Evolutionary conservation across 2,113 vertebrate genomes (phyloP).

Genomic region (pig (Sus scrofa)): T2T-Sscrofa CM000820.6:108133001-108133500

Average conservation of each 20-base stretch:
- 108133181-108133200: neutral
- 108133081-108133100: neutral
- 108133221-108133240: neutral
- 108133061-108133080: neutral
- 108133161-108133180: neutral
- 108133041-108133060: neutral
- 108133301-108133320: neutral
- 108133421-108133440: neutral
- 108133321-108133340: neutral
- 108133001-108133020: neutral
- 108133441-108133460: slow-evolving; percentile 19
- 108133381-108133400: neutral
- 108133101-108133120: neutral
- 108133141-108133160: neutral
- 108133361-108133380: slow-evolving; percentile 5
- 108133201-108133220: neutral
- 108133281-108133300: neutral
- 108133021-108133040: neutral
- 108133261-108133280: slow-evolving; percentile 33
- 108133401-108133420: neutral
- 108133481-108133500: neutral
- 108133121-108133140: neutral
- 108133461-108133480: neutral
- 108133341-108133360: neutral
- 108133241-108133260: slow-evolving; percentile 21